A percentile compares a stretch with the other conserved stretches of the same genome.
These are phyloP conservation scores for Petrocephalus zakoni DNA, from an alignment of 2,113 vertebrate genomes.

Conservation along the genomic window DNA sequence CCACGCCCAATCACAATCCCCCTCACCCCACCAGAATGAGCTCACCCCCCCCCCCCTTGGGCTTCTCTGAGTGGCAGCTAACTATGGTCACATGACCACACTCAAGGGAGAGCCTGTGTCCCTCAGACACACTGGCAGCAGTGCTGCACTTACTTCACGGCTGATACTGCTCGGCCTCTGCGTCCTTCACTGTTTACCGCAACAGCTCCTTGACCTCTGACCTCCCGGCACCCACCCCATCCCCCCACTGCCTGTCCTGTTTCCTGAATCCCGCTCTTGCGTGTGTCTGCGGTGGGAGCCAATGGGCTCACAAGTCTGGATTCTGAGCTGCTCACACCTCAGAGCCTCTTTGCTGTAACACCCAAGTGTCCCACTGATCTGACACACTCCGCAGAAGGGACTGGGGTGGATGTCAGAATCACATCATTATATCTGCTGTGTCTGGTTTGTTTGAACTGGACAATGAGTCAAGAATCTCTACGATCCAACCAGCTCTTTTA, in stretches of 20 bases:
- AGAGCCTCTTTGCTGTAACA: neutral
- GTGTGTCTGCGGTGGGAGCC: neutral
- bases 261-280: neutral
- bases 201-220: slow-evolving; percentile 5
- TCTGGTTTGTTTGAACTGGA: neutral
- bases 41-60: slow-evolving; percentile 29
- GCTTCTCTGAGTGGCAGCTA: slow-evolving; percentile 29
- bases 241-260: neutral
- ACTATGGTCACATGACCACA: slow-evolving; percentile 26
- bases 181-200: neutral
- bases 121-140: neutral
- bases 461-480: neutral
- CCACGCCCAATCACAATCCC: slow-evolving; percentile 37
- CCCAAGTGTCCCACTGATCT: neutral
- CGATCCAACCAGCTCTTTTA: neutral
- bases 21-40: slow-evolving; percentile 27
- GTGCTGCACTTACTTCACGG: neutral
- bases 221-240: neutral
- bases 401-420: neutral
- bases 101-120: slow-evolving; percentile 2
- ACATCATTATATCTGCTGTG: neutral
- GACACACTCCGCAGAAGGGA: neutral
- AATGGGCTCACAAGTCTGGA: neutral
- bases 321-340: neutral
- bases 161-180: neutral